Evolutionary conservation across 2,797 vertebrate genomes (phyloP).

Genomic region (Aplochiton taeniatus): DNA sequence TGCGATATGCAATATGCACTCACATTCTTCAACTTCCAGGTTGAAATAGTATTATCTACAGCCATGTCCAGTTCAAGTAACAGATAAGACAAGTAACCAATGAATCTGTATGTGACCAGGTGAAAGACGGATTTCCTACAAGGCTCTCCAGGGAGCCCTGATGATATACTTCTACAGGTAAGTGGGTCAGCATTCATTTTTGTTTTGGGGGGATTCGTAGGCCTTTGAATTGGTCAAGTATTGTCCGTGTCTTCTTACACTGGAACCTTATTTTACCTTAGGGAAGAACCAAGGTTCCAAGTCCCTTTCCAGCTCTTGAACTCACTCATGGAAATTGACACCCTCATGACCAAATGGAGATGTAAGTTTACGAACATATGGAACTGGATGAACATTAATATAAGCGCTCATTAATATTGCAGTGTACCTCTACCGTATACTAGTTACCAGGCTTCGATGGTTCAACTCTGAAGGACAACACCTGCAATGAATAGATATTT

Average conservation of each 20-base stretch:
- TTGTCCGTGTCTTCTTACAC: not conserved
- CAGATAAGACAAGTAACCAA: too few species aligned
- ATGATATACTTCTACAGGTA: slow-evolving; percentile 99
- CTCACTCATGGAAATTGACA: slow-evolving; percentile 93
- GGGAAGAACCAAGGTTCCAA: slow-evolving; percentile 96
- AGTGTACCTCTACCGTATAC: too few species aligned
- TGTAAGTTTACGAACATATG: slow-evolving; percentile 76
- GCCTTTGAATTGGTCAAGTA: not conserved
- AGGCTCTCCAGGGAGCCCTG: slow-evolving; percentile 91
- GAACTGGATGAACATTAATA: not conserved
- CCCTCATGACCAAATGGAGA: slow-evolving; percentile 98
- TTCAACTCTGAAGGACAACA: too few species aligned
- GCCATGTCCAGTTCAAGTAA: too few species aligned
- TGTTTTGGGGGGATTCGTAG: not conserved
- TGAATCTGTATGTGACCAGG: slow-evolving; percentile 68
- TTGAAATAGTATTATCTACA: too few species aligned
- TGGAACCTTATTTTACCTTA: slow-evolving; percentile 44
- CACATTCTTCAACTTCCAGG: too few species aligned
- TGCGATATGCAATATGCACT: too few species aligned
- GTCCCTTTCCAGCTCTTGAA: slow-evolving; percentile 96
- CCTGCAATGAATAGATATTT: too few species aligned
- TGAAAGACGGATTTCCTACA: slow-evolving; percentile 91
- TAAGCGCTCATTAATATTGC: too few species aligned
- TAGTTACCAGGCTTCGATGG: too few species aligned
- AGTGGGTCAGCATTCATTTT: not conserved